Conservation (phyloP, 2,797 vertebrate species). For the Euthynnus affinis region DNA sequence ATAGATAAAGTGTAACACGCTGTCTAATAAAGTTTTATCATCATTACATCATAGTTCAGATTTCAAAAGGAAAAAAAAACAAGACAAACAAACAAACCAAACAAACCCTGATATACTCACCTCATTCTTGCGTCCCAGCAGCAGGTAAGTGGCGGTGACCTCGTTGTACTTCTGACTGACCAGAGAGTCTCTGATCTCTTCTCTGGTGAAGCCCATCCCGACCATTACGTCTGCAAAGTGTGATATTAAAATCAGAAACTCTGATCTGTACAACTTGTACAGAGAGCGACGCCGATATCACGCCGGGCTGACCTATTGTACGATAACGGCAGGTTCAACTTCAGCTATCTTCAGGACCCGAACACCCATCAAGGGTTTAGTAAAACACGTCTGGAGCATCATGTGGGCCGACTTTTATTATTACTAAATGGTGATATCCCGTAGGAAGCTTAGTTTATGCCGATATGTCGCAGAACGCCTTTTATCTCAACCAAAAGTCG, state of each 20-base stretch:
- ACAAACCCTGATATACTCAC: conserved; percentile 70
- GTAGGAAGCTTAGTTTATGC: neutral
- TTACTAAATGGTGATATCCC: neutral
- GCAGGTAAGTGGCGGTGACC: conserved; percentile 94
- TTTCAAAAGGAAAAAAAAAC: neutral
- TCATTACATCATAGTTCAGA: neutral
- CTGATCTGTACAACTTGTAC: neutral
- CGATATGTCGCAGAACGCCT: too few species aligned
- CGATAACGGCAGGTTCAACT: neutral
- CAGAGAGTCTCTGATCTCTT: conserved; percentile 92
- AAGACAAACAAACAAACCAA: neutral
- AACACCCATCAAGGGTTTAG: neutral
- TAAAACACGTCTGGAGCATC: neutral
- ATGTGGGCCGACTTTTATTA: neutral
- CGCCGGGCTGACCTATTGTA: neutral
- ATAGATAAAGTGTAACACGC: neutral
- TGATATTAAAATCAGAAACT: neutral
- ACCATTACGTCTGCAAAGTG: conserved; percentile 91
- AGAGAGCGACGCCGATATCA: neutral
- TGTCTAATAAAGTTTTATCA: neutral
- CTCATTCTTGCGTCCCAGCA: conserved; percentile 93
- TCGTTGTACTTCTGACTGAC: conserved; percentile 93
- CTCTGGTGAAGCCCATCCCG: conserved; percentile 94
- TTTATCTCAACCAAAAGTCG: neutral
- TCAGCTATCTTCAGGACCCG: accelerated